phyloP scores from a whole-genome alignment of 2,113 vertebrate species.

The Austrofundulus limnaeus region DNA sequence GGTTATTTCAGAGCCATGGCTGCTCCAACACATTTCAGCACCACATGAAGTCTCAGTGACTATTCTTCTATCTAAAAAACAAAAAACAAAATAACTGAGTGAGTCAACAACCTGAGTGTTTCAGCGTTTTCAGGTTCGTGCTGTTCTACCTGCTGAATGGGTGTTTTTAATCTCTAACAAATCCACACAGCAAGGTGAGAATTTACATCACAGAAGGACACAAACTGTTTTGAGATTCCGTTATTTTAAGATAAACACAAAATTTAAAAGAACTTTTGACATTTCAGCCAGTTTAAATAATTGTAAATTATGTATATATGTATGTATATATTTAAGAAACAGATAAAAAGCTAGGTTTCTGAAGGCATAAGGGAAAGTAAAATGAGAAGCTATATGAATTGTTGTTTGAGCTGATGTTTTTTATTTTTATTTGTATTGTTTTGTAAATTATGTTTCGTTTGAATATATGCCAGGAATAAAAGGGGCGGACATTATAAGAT shows the following conservation, averaged over 20 bases:
- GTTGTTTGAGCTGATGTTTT: no score
- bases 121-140: background rate
- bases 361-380: no score
- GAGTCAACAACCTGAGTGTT: background rate
- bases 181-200: background rate
- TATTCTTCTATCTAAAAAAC: background rate
- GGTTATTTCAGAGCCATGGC: conserved; percentile 33
- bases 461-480: no score
- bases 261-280: no score
- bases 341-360: no score
- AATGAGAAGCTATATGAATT: no score
- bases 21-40: conserved; percentile 22
- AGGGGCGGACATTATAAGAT: no score
- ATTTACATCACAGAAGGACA: background rate
- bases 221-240: background rate
- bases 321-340: no score
- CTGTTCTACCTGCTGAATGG: background rate
- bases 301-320: no score
- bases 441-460: no score
- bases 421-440: no score
- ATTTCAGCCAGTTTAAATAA: no score
- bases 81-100: background rate
- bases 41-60: background rate
- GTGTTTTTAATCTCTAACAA: background rate
- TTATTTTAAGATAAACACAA: background rate